Conservation (phyloP, 1,140 invertebrate genomes). For the Coboldia fuscipes region DNA sequence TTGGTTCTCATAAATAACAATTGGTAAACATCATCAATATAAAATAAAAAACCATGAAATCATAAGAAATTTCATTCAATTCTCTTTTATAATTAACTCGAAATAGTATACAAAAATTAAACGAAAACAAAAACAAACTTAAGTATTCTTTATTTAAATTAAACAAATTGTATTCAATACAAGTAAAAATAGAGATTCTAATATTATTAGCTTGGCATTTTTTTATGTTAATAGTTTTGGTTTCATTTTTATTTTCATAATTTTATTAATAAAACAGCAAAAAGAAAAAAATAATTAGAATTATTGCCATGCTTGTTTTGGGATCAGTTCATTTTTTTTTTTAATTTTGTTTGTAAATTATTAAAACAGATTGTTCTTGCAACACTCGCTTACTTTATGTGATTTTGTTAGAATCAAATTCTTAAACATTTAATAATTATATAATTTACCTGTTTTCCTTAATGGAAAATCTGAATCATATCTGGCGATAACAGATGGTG, state of each 20-base stretch:
- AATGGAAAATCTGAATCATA: constrained; percentile 78
- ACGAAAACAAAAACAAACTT: background rate
- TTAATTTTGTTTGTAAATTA: no score
- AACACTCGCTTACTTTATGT: no score
- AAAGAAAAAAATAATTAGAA: constrained; percentile 1
- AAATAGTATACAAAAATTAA: background rate
- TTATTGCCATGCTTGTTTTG: background rate
- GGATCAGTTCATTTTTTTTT: background rate
- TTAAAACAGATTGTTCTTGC: no score
- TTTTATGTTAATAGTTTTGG: background rate
- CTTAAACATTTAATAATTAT: no score
- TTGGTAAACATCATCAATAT: no score
- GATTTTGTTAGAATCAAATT: no score
- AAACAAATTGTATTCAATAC: background rate
- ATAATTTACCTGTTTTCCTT: constrained; percentile 68
- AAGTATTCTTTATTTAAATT: background rate
- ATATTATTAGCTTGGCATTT: background rate
- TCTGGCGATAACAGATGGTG: constrained; percentile 30
- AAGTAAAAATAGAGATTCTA: background rate
- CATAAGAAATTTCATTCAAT: no score
- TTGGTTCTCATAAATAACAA: no score
- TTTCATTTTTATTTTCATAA: background rate
- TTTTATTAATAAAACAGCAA: background rate
- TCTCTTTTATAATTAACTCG: no score
- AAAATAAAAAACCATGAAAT: no score